These are phyloP conservation scores for Odontomyia ornata DNA, from an alignment of 2,888 invertebrate species.

Conservation along the genomic window DNA sequence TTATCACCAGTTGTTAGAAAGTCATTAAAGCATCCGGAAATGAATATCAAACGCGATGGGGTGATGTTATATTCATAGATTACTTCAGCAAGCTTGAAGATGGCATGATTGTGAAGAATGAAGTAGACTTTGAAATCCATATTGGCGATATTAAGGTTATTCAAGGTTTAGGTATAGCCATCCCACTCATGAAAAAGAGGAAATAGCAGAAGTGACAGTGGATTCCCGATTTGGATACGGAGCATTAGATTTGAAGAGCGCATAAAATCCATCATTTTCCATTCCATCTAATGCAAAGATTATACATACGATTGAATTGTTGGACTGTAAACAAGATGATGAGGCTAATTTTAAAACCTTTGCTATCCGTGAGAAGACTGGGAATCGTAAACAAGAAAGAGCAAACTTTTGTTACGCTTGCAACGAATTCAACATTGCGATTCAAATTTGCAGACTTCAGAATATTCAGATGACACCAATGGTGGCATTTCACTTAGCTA, in stretches of 20 bases:
- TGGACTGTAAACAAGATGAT: conserved; percentile 73
- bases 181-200: conserved; percentile 88
- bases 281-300: conserved; percentile 63
- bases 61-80: conserved; percentile 77
- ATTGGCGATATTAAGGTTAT: conserved; percentile 85
- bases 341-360: conserved; percentile 74
- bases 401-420: conserved; percentile 93
- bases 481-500: conserved; percentile 71
- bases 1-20: conserved; percentile 80
- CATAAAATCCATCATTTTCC: not conserved
- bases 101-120: conserved; percentile 75
- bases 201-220: conserved; percentile 77
- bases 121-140: conserved; percentile 74
- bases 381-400: conserved; percentile 80
- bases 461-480: conserved; percentile 79
- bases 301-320: conserved; percentile 75
- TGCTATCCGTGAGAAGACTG: conserved; percentile 75
- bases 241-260: conserved; percentile 66
- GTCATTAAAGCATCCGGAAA: conserved; percentile 67
- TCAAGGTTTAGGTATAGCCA: conserved; percentile 85
- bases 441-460: conserved; percentile 86
- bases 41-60: conserved; percentile 74
- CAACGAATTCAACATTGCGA: conserved; percentile 80
- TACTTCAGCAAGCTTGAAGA: conserved; percentile 71
- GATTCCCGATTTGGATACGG: conserved; percentile 87